Evolutionary conservation across 2,888 invertebrate genomes (phyloP), one percentile per base, ranked within the genome.

Genomic region (Pocota personata): DNA sequence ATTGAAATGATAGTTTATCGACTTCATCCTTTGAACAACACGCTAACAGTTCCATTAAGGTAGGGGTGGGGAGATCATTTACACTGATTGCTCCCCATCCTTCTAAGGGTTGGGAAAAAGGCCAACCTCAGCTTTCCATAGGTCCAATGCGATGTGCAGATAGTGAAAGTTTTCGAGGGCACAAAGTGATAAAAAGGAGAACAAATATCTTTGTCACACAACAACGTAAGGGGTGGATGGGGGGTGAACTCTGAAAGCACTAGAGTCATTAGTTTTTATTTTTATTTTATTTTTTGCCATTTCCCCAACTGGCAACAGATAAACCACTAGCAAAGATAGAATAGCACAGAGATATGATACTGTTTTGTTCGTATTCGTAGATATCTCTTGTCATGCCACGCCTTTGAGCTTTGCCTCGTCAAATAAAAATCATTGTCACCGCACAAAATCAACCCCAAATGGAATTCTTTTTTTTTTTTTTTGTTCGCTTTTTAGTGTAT

Each of bases 351-450:
- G 86, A 86, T 86, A 86, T 86, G 86, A 86, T 86, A 86, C 86
- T 86, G 86, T 86, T 86, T 86, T 86, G 76, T 86, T 86, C 86
- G 86, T 82, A 86, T 86, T 86, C 86, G 86, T 77, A 86, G 86
- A 86, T 86, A 82, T 86, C 82, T 86, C 76, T 86, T 77, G 82
- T 67, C 66, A 86, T 86, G 86, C 86, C 86, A 86, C 86, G 86
- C 86, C 86, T 86, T 86, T 86, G 86, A 86, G 76, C 86, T 82
- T 86, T 82, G 76, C 40, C 66, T 86, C 86, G 86, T 86, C 86
- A 86, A 86, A 86, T 86, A 86, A 86, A 86, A 86, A 86, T 86
- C 86, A 86, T 86, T 82, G 86, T 86, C 86, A 86, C 86, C 86
- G 82, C 86, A 86, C 86, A 82, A 86, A 82, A 82, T 82, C 82